phyloP scores from a whole-genome alignment of 2,113 vertebrate genomes.

The Atherinomorus stipes region DNA sequence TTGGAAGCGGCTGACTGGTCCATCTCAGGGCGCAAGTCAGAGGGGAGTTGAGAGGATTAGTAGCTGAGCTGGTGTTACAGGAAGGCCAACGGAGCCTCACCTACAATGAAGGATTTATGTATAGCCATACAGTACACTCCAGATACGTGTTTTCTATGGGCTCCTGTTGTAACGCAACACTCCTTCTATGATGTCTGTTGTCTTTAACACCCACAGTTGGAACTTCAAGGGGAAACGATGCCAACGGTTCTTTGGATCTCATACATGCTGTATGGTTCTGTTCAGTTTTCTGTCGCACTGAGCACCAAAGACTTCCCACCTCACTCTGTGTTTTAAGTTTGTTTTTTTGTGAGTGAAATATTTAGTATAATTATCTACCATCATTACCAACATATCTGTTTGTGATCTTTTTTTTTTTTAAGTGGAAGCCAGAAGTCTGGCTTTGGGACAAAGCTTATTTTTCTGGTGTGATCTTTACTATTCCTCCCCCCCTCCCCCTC shows the following conservation, averaged over 20 bases:
- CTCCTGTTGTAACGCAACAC: constrained; percentile 44
- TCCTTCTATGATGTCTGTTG: constrained; percentile 27
- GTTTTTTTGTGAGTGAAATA: constrained; percentile 17
- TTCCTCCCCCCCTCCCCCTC: neutral
- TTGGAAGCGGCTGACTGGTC: constrained; percentile 29
- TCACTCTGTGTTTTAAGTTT: constrained; percentile 1
- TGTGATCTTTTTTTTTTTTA: constrained; percentile 32
- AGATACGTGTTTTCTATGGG: constrained; percentile 33
- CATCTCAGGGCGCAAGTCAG: constrained; percentile 38
- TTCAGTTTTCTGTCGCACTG: constrained; percentile 47
- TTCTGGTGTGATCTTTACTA: constrained; percentile 23
- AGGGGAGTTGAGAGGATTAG: constrained; percentile 20
- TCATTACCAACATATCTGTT: constrained; percentile 40
- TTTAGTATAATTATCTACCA: constrained; percentile 9
- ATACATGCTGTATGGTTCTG: constrained; percentile 4
- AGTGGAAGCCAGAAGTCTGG: constrained; percentile 33
- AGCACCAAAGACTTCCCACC: constrained; percentile 71
- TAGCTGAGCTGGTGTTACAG: constrained; percentile 27
- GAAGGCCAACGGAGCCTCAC: constrained; percentile 13
- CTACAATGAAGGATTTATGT: constrained; percentile 65
- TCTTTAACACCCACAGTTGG: constrained; percentile 29
- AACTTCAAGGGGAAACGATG: constrained; percentile 22
- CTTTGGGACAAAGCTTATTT: constrained; percentile 23
- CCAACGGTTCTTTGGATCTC: constrained; percentile 47
- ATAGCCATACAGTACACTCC: constrained; percentile 59